Evolutionary conservation across 2,797 vertebrate species (phyloP), one percentile per base, ranked within the genome.

Genomic region (Avahi laniger): DNA sequence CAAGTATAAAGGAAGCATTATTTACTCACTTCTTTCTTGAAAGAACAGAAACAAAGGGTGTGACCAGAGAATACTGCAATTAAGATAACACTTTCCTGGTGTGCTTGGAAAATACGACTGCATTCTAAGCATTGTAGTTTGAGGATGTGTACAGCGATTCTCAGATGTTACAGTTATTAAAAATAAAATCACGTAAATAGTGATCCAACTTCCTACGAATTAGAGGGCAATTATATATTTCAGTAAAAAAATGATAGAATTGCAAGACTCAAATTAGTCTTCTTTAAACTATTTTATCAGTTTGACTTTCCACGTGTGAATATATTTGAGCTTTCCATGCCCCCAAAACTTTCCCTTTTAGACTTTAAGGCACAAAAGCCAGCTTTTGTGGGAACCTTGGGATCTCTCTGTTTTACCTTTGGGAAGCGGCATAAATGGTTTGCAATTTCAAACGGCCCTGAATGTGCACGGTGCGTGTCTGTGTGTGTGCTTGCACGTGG

Each of bases 401-500:
- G 72, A 35, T 94, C 72, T 70, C 20, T 63, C 80, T 63, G 22
- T 61, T 92, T 61, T 92, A 50, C 22, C 35, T 41, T 22, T 52
- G 89, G 65, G 91, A 84, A 63, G 41, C 7, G 43, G 86, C 48
- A 72, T 54, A 81, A 73, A 75, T 7, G 82, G 97, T 97, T 95
- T 97, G 65, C 59, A 17, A 28, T 97, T 95, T 97, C 96, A 95
- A 83, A 69, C 57, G 90, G 46, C 52, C 61, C 75, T 3, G 14
- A 7, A 17, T 61, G 28, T 63, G 43, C 2, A 30, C 5, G 5
- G n/a, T 87, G 93, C 93, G 82, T 70, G 88, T 90, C 38, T 93
- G 91, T 41, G 73, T 73, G 95, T 88, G 83, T 73, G 94, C n/a
- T 65, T 57, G 83, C 97, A 96, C 94, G 93, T 96, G 97, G 43